Evolutionary conservation across 2,888 invertebrate species (phyloP).

Genomic region (Tethea ocularis): DNA sequence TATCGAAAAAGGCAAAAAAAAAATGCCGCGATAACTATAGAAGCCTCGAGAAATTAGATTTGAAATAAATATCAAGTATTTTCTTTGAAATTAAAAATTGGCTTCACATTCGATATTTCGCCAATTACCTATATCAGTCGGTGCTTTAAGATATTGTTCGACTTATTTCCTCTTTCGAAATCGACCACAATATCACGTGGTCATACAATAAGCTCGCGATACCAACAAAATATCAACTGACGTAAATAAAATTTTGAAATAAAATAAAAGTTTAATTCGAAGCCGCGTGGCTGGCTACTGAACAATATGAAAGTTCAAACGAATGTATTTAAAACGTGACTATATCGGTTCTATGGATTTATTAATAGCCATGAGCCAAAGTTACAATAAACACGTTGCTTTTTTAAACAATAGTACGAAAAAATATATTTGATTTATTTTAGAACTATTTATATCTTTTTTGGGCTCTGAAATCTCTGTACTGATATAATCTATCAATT

Average conservation of each 20-base stretch:
- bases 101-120: no score
- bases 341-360: neutral
- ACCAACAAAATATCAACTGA: neutral
- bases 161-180: no score
- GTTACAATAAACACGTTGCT: neutral
- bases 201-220: neutral
- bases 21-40: neutral
- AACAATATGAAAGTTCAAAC: neutral
- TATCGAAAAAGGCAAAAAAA: slow-evolving; percentile 28
- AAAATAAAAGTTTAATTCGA: neutral
- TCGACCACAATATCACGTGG: neutral
- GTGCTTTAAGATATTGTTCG: no score
- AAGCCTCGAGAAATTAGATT: neutral
- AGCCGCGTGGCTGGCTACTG: neutral
- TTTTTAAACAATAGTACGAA: no score
- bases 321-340: neutral
- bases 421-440: no score
- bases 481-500: neutral
- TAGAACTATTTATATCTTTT: no score
- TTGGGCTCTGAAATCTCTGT: neutral
- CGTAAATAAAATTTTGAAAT: neutral
- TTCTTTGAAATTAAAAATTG: neutral
- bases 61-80: neutral
- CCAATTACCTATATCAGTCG: no score
- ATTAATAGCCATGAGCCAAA: neutral